phyloP scores from a whole-genome alignment of 2,113 vertebrate genomes.

The Carassius auratus region DNA sequence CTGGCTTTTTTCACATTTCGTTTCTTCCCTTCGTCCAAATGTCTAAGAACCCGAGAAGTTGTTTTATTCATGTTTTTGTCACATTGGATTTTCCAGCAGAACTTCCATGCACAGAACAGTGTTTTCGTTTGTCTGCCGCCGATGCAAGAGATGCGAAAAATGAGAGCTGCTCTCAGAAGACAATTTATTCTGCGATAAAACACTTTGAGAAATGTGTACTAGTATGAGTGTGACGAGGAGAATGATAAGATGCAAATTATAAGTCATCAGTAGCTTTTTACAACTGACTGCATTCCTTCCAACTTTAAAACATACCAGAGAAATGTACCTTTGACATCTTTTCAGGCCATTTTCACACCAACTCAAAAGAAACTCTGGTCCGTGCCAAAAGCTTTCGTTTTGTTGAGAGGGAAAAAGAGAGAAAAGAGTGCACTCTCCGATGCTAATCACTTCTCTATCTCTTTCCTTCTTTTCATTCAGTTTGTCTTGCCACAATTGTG shows the following conservation, averaged over 20 bases:
- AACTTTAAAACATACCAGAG: neutral
- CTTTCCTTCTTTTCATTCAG: neutral
- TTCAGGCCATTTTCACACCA: neutral
- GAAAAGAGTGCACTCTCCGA: conserved; percentile 4
- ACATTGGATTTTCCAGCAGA: neutral
- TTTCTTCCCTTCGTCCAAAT: neutral
- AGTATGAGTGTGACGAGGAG: neutral
- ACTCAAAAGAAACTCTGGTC: neutral
- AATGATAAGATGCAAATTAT: conserved; percentile 1
- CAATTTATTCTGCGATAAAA: conserved; percentile 15
- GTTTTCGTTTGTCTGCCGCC: neutral
- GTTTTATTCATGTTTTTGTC: neutral
- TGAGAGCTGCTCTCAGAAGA: neutral
- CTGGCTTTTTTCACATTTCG: neutral
- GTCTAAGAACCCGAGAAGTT: neutral
- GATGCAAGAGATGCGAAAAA: neutral
- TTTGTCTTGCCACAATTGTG: neutral
- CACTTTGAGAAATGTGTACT: conserved; percentile 3
- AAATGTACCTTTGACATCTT: neutral
- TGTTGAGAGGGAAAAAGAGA: neutral
- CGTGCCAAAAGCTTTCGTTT: neutral
- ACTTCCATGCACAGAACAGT: neutral
- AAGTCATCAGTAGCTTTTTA: conserved; percentile 2
- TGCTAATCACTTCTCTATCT: neutral
- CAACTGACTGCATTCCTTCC: neutral